phyloP scores from a whole-genome alignment of 2,888 invertebrate genomes.

The Drosophila percnosoma region DNA sequence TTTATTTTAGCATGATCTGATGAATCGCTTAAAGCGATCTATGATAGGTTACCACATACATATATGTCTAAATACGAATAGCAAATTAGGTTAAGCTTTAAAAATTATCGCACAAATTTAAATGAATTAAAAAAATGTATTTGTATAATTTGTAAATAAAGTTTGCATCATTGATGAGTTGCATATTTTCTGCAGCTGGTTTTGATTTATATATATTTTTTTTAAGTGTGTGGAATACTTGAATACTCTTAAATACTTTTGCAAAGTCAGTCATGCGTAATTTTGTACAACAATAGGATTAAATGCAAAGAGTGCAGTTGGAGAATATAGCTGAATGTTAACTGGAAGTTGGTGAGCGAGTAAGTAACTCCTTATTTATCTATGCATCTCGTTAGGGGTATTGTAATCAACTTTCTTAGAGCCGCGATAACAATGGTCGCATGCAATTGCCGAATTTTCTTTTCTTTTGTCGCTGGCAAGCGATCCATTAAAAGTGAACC shows the following conservation, averaged over 20 bases:
- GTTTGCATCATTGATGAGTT: background rate
- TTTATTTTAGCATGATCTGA: background rate
- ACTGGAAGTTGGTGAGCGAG: background rate
- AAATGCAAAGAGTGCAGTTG: background rate
- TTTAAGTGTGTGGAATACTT: background rate
- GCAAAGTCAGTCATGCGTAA: conserved; percentile 1
- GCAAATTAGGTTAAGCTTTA: background rate
- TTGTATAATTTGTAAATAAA: background rate
- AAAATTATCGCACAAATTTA: background rate
- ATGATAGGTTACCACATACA: background rate
- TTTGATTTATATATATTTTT: background rate
- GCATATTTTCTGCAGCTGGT: background rate
- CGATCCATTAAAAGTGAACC: conserved; percentile 67
- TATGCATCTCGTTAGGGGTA: conserved; percentile 35
- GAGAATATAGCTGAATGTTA: background rate
- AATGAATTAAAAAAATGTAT: background rate
- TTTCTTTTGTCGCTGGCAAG: conserved; percentile 29
- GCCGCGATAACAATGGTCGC: conserved; percentile 61
- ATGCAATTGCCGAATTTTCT: conserved; percentile 60
- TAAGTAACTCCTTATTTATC: conserved; percentile 44
- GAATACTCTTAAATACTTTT: background rate
- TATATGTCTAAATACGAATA: background rate
- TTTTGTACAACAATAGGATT: background rate
- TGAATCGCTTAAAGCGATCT: background rate
- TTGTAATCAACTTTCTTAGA: conserved; percentile 53